Conservation (phyloP, 2,888 invertebrate species). For the Platycheirus rosarum region DNA sequence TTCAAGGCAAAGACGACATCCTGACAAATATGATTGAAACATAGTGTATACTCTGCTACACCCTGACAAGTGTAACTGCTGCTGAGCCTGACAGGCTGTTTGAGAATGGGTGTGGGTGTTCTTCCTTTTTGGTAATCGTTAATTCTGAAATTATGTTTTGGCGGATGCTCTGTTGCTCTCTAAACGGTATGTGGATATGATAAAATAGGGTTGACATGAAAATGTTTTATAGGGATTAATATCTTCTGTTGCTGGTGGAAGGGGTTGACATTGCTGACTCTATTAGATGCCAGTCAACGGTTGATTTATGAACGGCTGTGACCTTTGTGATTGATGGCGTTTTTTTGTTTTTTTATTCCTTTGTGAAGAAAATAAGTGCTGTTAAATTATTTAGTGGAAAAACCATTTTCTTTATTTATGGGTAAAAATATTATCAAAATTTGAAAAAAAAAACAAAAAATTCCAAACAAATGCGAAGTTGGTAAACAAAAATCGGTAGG, state of each 20-base stretch:
- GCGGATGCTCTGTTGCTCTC: background rate
- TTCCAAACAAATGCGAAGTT: too few relatives aligned
- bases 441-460: too few relatives aligned
- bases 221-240: conserved; percentile 33
- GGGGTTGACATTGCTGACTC: background rate
- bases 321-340: conserved; percentile 33
- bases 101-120: too few relatives aligned
- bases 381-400: too few relatives aligned
- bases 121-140: conserved; percentile 21
- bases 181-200: background rate
- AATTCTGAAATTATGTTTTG: conserved; percentile 20
- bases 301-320: conserved; percentile 25
- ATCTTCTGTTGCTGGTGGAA: background rate
- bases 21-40: background rate
- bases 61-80: too few relatives aligned
- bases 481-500: too few relatives aligned
- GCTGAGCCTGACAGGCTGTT: too few relatives aligned
- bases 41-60: background rate
- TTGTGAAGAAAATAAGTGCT: background rate
- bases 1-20: background rate
- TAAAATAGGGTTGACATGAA: conserved; percentile 20
- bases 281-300: conserved; percentile 22
- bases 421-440: too few relatives aligned
- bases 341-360: conserved; percentile 8
- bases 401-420: too few relatives aligned